Evolutionary conservation across 2,797 vertebrate species (phyloP), one percentile per base, ranked within the genome.

Genomic region (Neosilurus hyrtlii): DNA sequence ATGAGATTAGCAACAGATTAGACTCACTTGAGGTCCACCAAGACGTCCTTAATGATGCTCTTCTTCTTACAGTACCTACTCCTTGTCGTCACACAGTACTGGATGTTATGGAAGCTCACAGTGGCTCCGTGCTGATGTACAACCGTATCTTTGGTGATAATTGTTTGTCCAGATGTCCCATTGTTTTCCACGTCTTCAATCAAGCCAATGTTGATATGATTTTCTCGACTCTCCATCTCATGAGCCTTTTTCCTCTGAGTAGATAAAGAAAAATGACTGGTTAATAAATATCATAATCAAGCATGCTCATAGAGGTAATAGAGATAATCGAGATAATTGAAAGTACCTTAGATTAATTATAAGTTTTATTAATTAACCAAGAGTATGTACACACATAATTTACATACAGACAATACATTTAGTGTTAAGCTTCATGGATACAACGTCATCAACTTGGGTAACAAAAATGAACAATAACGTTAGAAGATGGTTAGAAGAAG

Each of bases 51-150:
- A 59, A 75, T 35, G 26, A 35, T 79, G 9, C 9, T 87, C 76
- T 90, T 91, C 61, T 80, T 89, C 37, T 85, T 88, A 86, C 89
- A 92, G 70, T 86, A 72, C 37, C 92, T 89, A 4, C 88, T 91
- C 83, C 85, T 91, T 57, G 89, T 80, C 56, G 87, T 83, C 52
- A 95, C 91, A 82, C 86, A 91, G 86, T 95, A 95, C 52, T 91
- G 87, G 88, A 95, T 89, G 88, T 90, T 88, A 82, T 95, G 95
- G 88, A 95, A 95, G 90, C 93, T 95, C 83, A 95, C 92, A 0
- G 88, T 92, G 82, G 94, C 91, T 15, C 94, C 93, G 0, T 70
- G 61, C 0, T 51, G 83, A 84, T 80, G 88, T 71, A 79, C 74
- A 67, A 67, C 74, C 2, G 65, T 37, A 43, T 78, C 74, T 74